Percentiles rank a stretch among this genome's conserved stretches.
Conservation (phyloP, 2,797 vertebrate species). For the Antrozous pallidus region DNA sequence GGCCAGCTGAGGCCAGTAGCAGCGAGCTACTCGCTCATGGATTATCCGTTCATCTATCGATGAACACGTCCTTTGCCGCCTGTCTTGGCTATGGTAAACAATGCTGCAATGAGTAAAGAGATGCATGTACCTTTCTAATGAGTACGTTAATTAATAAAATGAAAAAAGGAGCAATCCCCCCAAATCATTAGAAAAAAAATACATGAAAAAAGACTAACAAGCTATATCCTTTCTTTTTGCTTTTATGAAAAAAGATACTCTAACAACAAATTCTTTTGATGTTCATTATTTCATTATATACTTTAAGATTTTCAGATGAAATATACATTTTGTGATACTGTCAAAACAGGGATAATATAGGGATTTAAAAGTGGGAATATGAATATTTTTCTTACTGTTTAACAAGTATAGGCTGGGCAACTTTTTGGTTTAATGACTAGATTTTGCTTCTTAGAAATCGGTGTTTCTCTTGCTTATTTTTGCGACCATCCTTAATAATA, state of each 20-base stretch:
- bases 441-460: constrained; percentile 3
- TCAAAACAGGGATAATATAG: not conserved
- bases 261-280: not conserved
- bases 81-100: not conserved
- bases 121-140: not conserved
- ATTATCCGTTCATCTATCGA: not conserved
- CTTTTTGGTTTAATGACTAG: constrained; percentile 7
- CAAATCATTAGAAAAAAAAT: not conserved
- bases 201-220: not conserved
- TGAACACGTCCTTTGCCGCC: not conserved
- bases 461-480: not conserved
- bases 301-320: not conserved
- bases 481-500: not conserved
- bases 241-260: not conserved
- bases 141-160: not conserved
- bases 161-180: not conserved
- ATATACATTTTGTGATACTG: not conserved
- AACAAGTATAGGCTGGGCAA: not conserved
- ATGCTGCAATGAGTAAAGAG: not conserved
- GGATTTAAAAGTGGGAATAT: constrained; percentile 1
- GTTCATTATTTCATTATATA: not conserved
- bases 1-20: too few species aligned
- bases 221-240: not conserved
- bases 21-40: too few species aligned
- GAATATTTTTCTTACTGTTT: not conserved